A percentile compares a stretch with the other conserved stretches of the same genome.
phyloP scores from a whole-genome alignment of 2,797 vertebrate species.

The Urocyon cinereoargenteus region DNA sequence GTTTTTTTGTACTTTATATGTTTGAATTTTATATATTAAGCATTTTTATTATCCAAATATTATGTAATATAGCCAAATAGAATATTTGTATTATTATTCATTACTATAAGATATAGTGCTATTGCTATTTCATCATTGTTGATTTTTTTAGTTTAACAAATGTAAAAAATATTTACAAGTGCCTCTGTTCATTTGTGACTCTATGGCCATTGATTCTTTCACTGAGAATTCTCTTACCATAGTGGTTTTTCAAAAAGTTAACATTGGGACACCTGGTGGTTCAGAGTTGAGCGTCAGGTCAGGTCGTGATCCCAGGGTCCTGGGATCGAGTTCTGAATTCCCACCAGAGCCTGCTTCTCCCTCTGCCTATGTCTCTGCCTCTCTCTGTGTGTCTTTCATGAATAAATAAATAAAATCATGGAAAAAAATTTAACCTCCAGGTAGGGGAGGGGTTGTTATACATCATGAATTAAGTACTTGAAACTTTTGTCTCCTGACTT shows the following conservation, averaged over 20 bases:
- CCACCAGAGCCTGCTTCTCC: too few relatives aligned
- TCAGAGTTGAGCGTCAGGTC: too few relatives aligned
- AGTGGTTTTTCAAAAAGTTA: constrained; percentile 19
- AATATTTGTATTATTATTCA: background rate
- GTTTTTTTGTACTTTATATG: background rate
- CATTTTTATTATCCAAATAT: constrained; percentile 13
- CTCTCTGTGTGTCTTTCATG: too few relatives aligned
- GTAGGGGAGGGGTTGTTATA: background rate
- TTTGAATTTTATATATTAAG: background rate
- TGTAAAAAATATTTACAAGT: background rate
- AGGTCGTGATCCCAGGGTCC: too few relatives aligned
- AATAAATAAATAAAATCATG: too few relatives aligned
- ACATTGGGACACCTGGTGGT: background rate
- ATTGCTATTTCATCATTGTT: constrained; percentile 3
- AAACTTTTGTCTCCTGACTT: background rate
- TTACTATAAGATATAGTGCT: background rate
- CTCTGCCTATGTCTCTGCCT: too few relatives aligned
- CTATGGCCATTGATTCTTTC: background rate
- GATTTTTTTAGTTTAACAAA: constrained; percentile 8
- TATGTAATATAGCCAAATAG: background rate
- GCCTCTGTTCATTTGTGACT: constrained; percentile 6
- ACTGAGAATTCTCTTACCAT: constrained; percentile 11
- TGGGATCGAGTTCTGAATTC: too few relatives aligned
- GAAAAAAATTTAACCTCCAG: background rate
- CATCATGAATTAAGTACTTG: constrained; percentile 47